These are phyloP conservation scores for Gryllus bimaculatus DNA, from an alignment of 1,140 invertebrate genomes.

Conservation along the genomic window DNA sequence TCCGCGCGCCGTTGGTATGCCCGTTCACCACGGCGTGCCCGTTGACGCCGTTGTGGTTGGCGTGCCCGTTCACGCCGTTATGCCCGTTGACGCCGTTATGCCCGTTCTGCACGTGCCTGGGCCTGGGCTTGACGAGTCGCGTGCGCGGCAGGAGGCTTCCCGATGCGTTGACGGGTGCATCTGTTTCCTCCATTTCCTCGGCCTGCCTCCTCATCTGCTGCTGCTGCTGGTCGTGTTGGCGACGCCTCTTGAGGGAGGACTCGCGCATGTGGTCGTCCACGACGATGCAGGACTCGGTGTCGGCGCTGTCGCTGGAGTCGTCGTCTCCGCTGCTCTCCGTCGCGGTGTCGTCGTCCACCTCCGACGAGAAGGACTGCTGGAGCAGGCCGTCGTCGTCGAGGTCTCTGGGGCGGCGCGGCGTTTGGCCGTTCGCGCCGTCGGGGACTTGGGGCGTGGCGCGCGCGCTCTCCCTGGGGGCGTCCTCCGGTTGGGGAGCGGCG, in stretches of 20 bases:
- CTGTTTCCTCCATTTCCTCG: slow-evolving; percentile 6
- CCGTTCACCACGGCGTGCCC: slow-evolving; percentile 27
- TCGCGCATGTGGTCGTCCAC: slow-evolving; percentile 53
- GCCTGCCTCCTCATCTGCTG: slow-evolving; percentile 31
- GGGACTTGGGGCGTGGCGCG: not conserved
- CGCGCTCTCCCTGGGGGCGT: not conserved
- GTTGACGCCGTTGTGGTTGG: slow-evolving; percentile 29
- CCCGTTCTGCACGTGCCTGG: not conserved
- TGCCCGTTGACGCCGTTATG: not conserved
- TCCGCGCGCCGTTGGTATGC: slow-evolving; percentile 40
- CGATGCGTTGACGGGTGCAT: not conserved
- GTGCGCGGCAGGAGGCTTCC: slow-evolving; percentile 8
- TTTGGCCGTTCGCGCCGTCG: not conserved
- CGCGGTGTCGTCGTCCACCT: slow-evolving; percentile 2
- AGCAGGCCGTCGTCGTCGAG: not conserved
- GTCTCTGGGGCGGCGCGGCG: not conserved
- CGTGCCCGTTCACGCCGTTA: not conserved
- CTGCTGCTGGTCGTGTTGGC: slow-evolving; percentile 30
- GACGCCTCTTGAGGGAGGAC: slow-evolving; percentile 35
- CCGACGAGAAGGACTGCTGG: too few relatives aligned
- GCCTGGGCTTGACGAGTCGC: slow-evolving; percentile 22
- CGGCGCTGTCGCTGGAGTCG: slow-evolving; percentile 22
- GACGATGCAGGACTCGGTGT: slow-evolving; percentile 57
- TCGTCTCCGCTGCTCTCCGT: not conserved
- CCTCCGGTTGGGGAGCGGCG: not conserved